Base-by-base conservation (phyloP, 2,797 vertebrate species). In the Hoplostethus atlanticus region DNA sequence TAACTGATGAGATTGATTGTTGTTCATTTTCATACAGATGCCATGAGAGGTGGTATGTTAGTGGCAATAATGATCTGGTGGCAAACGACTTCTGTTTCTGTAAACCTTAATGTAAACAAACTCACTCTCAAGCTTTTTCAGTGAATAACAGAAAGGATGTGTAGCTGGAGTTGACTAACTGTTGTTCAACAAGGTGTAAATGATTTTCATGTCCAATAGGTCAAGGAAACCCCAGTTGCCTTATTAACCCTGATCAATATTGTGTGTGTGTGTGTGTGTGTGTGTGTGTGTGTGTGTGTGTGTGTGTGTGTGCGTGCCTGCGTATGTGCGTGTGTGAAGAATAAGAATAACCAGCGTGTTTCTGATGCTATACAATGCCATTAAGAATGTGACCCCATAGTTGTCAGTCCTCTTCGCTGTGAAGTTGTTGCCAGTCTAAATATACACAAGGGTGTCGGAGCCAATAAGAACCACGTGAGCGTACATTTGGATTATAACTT, bases 1-100 rank as follows among this genome's bases (percentile, higher is more conserved):
- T 61, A 54, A 74, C 30, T 46, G 76, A 79, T 71, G 25, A 76
- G 3, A 44, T 48, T 5, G 9, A 0, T 64, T 57, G 50, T 53
- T 67, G 38, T 3, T 64, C 61, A 74, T 53, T 64, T 55, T 64
- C 64, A 52, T 16, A 31, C 17, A 16, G 48, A 56, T 66, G 38
- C 44, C 48, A 5, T 1, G 12, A 51, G 31, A 52, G n/a, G 34
- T 21, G 21, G 40, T 28, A 13, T 40, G 65, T 17, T 52, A 34
- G 36, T 28, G 16, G 31, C 5, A 48, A 42, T 1, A 28, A 64
- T n/a, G 17, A 59, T 55, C 10, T 12, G 44, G 31, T 30, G 16
- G 10, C 31, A 51, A 47, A 25, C 2, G 10, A 15, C 5, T 31
- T n/a, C n/a, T 47, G 31, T n/a, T n/a, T 44, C 17, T 44, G 57